phyloP scores from a whole-genome alignment of 2,113 vertebrate species.

The Rhineura floridana region DNA sequence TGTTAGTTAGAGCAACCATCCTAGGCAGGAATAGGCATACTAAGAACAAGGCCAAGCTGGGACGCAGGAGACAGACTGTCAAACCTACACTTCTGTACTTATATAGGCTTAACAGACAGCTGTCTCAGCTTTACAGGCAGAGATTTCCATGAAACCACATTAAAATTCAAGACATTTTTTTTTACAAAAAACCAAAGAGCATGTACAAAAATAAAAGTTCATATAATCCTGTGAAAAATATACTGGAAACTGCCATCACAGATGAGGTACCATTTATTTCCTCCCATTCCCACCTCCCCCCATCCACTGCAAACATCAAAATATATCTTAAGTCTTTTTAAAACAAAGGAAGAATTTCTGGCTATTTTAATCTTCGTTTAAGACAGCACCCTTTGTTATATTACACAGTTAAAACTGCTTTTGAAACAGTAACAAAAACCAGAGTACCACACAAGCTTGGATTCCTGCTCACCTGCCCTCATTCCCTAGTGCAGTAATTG shows the following conservation, averaged over 20 bases:
- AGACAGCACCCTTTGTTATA: slow-evolving; percentile 76
- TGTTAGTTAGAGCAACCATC: neutral
- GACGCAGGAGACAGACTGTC: slow-evolving; percentile 37
- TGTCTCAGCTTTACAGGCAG: slow-evolving; percentile 39
- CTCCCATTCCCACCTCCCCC: slow-evolving; percentile 45
- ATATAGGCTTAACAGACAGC: slow-evolving; percentile 41
- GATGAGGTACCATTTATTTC: slow-evolving; percentile 72
- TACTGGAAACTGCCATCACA: slow-evolving; percentile 73
- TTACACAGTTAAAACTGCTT: slow-evolving; percentile 65
- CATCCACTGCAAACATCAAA: slow-evolving; percentile 71
- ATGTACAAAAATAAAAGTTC: slow-evolving; percentile 77
- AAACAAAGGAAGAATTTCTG: slow-evolving; percentile 73
- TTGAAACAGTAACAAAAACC: slow-evolving; percentile 43
- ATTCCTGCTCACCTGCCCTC: slow-evolving; percentile 81
- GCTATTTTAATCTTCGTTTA: slow-evolving; percentile 73
- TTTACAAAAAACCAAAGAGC: slow-evolving; percentile 61
- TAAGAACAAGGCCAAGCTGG: neutral
- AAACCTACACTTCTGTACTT: slow-evolving; percentile 44
- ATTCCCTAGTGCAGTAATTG: slow-evolving; percentile 89
- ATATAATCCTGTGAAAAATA: slow-evolving; percentile 75
- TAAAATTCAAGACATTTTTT: slow-evolving; percentile 49
- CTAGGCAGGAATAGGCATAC: slow-evolving; percentile 23
- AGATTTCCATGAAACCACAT: slow-evolving; percentile 61
- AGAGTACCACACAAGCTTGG: slow-evolving; percentile 58
- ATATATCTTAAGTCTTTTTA: slow-evolving; percentile 68